Percentiles rank a stretch among this genome's conserved stretches.
phyloP scores from a whole-genome alignment of 1,140 invertebrate species.

The Eueides isabella region DNA sequence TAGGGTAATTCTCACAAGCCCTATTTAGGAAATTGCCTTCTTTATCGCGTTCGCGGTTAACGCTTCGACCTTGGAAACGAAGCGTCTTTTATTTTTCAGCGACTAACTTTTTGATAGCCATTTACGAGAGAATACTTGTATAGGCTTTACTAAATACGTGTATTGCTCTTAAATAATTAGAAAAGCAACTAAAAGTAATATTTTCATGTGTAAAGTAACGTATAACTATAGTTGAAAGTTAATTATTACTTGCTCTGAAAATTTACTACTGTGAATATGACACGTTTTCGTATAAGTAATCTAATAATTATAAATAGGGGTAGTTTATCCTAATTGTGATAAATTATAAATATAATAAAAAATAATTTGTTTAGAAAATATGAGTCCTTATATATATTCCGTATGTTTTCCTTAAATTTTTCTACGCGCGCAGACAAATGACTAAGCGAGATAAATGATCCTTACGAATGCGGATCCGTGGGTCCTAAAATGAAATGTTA shows the following conservation, averaged over 20 bases:
- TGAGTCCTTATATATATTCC: not conserved
- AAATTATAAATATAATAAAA: not conserved
- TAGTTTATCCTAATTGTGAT: not conserved
- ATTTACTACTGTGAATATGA: too few relatives aligned
- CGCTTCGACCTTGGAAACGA: slow-evolving; percentile 25
- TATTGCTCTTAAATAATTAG: not conserved
- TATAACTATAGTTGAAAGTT: too few relatives aligned
- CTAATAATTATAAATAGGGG: too few relatives aligned
- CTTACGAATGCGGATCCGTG: slow-evolving; percentile 18
- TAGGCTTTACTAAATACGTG: not conserved
- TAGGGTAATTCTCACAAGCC: slow-evolving; percentile 67
- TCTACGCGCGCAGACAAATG: slow-evolving; percentile 20
- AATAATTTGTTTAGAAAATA: not conserved
- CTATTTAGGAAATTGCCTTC: slow-evolving; percentile 73
- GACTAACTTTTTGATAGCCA: slow-evolving; percentile 22
- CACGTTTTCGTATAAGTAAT: too few relatives aligned
- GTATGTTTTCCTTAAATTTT: slow-evolving; percentile 2
- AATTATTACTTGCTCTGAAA: too few relatives aligned
- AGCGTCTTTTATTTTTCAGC: slow-evolving; percentile 27
- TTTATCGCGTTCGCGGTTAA: slow-evolving; percentile 54
- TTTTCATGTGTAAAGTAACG: not conserved
- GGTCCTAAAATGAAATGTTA: slow-evolving; percentile 30
- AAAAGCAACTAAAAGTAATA: not conserved
- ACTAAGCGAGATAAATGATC: slow-evolving; percentile 31
- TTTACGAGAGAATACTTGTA: slow-evolving; percentile 1